phyloP scores from a whole-genome alignment of 2,797 vertebrate species.

The Propithecus deckenii region DNA sequence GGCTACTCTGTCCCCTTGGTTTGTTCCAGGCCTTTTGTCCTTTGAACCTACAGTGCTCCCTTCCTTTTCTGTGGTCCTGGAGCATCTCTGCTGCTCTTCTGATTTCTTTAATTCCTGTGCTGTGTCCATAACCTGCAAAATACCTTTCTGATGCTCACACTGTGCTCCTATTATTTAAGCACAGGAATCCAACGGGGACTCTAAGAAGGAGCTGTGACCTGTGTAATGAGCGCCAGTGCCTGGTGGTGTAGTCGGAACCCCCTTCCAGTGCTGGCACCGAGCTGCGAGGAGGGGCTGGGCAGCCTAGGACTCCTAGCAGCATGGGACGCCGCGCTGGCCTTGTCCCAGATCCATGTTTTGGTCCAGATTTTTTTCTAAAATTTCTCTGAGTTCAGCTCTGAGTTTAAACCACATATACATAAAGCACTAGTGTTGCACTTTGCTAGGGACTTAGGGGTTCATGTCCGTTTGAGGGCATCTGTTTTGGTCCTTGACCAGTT shows the following conservation, averaged over 20 bases:
- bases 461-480: neutral
- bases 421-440: neutral
- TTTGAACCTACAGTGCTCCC: neutral
- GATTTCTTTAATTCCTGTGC: neutral
- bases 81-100: neutral
- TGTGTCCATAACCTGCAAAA: too few relatives aligned
- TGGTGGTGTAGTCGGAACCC: neutral
- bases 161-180: neutral
- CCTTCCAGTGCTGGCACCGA: neutral
- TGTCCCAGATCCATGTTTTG: neutral
- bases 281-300: rapidly evolving
- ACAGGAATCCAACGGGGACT: neutral
- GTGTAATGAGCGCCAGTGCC: neutral
- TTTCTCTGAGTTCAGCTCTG: neutral
- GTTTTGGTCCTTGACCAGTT: neutral
- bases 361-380: neutral
- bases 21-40: neutral
- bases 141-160: neutral
- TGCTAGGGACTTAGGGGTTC: neutral
- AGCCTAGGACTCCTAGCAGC: neutral
- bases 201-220: neutral
- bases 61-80: neutral
- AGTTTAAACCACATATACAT: neutral
- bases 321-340: neutral
- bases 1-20: neutral